phyloP scores from a whole-genome alignment of 2,113 vertebrate genomes.

The Zapornia atra region DNA sequence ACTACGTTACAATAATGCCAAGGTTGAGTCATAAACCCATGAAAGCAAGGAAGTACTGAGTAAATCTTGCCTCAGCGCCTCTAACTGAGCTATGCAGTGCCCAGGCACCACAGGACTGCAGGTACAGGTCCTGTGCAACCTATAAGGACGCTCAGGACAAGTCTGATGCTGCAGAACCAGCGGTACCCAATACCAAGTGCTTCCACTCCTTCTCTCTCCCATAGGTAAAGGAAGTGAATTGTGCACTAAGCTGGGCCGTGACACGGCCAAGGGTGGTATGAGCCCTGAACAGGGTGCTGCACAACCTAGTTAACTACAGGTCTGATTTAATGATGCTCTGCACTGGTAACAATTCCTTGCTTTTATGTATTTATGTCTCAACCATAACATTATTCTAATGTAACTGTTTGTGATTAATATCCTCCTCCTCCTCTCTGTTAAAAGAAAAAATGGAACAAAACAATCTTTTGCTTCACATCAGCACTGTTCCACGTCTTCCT shows the following conservation, averaged over 20 bases:
- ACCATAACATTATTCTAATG: constrained; percentile 62
- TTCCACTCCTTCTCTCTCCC: background rate
- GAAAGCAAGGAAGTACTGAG: constrained; percentile 58
- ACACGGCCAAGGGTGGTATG: fast-evolving
- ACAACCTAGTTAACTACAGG: background rate
- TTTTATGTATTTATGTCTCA: constrained; percentile 54
- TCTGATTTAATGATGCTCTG: background rate
- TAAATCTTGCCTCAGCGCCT: background rate
- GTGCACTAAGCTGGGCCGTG: fast-evolving
- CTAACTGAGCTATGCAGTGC: fast-evolving
- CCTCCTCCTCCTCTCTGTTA: background rate
- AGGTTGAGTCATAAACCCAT: constrained; percentile 70
- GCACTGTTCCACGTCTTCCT: background rate
- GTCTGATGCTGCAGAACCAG: background rate
- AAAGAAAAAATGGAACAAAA: background rate
- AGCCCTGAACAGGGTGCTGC: fast-evolving
- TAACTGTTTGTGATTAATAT: constrained; percentile 62
- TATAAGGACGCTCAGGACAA: background rate
- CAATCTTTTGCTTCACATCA: background rate
- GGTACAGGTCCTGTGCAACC: background rate
- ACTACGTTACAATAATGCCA: constrained; percentile 77
- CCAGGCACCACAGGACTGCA: background rate
- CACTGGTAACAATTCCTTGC: background rate
- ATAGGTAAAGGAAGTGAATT: fast-evolving
- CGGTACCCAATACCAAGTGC: background rate